These are phyloP conservation scores for Caenorhabditis sulstoni DNA, from an alignment of 2,888 invertebrate species.

Conservation along the genomic window DNA sequence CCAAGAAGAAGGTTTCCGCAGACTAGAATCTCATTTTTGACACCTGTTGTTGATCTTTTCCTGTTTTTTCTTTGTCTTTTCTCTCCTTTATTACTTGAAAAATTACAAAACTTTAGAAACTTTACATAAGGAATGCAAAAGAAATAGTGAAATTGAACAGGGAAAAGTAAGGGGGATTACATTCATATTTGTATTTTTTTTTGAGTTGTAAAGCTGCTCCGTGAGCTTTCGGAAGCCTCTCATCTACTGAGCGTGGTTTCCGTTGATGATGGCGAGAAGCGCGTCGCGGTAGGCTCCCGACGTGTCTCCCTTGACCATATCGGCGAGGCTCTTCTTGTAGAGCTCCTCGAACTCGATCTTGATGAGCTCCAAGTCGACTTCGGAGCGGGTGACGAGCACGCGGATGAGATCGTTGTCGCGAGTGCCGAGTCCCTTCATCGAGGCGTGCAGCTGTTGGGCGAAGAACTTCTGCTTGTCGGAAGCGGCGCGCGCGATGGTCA, in stretches of 20 bases:
- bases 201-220: conserved; percentile 16
- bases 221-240: neutral
- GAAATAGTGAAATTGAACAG: conserved; percentile 1
- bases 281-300: conserved; percentile 78
- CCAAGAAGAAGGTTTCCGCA: conserved; percentile 43
- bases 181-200: conserved; percentile 11
- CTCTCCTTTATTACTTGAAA: conserved; percentile 2
- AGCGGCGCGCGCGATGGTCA: conserved; percentile 66
- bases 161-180: conserved; percentile 6
- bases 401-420: conserved; percentile 76
- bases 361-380: conserved; percentile 88
- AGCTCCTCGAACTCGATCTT: conserved; percentile 86
- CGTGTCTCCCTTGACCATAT: conserved; percentile 69
- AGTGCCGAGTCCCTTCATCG: conserved; percentile 78
- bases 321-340: conserved; percentile 72
- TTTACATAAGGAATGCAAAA: neutral
- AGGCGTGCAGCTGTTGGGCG: conserved; percentile 75
- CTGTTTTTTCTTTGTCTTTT: neutral
- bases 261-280: conserved; percentile 76
- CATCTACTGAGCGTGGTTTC: conserved; percentile 67
- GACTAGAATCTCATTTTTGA: conserved; percentile 2
- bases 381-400: conserved; percentile 76
- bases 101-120: neutral
- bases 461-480: conserved; percentile 75
- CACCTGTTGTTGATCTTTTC: conserved; percentile 15